A percentile compares a stretch with the other conserved stretches of the same genome.
These are phyloP conservation scores for Sandelia bainsii DNA, from an alignment of 2,797 vertebrate genomes.

Conservation along the genomic window DNA sequence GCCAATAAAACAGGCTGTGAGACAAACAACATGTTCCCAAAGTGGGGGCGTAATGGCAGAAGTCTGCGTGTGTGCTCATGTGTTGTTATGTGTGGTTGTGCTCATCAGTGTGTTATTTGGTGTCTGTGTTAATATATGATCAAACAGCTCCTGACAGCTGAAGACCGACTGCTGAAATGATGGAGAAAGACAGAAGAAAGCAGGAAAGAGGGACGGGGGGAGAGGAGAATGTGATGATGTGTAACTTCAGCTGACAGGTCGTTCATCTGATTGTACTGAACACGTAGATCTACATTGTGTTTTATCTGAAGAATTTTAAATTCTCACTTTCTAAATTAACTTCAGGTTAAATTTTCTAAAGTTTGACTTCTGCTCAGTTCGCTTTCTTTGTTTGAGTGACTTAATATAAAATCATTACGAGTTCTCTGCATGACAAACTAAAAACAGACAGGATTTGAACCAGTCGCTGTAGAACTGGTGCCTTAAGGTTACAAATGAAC, in stretches of 20 bases:
- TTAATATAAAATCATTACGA: too few relatives aligned
- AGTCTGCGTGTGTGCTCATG: background rate
- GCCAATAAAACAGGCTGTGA: background rate
- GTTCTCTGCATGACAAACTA: too few relatives aligned
- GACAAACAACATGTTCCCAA: slow-evolving; percentile 9
- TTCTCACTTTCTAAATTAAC: background rate
- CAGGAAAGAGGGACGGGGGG: background rate
- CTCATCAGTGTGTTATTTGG: background rate
- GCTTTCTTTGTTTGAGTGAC: too few relatives aligned
- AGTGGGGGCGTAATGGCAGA: background rate
- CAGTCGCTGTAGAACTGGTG: too few relatives aligned
- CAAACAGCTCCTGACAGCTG: background rate
- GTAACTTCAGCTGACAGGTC: background rate
- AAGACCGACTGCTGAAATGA: slow-evolving; percentile 3
- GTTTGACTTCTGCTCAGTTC: too few relatives aligned
- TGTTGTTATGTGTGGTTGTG: background rate
- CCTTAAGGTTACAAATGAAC: too few relatives aligned
- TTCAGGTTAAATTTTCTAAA: too few relatives aligned
- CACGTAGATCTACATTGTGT: too few relatives aligned
- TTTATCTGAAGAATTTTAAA: too few relatives aligned
- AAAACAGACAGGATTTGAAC: too few relatives aligned
- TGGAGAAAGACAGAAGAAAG: slow-evolving; percentile 13
- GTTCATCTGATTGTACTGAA: background rate
- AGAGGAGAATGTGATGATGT: background rate
- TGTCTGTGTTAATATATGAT: background rate